A percentile compares a stretch with the other conserved stretches of the same genome.
Conservation (phyloP, 2,888 invertebrate species). For the Ametastegia equiseti region DNA sequence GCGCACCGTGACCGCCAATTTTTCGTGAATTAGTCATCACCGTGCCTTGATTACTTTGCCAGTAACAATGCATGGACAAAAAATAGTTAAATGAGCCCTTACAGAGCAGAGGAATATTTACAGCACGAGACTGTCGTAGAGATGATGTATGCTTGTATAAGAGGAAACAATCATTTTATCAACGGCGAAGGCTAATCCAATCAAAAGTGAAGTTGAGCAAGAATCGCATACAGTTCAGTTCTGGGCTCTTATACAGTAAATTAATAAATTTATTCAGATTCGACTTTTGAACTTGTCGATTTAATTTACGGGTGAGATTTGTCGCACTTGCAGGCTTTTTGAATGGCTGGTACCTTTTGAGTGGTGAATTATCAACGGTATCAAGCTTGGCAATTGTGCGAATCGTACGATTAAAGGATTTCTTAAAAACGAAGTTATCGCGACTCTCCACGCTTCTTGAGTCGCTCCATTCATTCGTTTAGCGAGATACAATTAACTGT, state of each 20-base stretch:
- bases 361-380: not conserved
- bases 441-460: conserved; percentile 54
- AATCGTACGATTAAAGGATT: conserved; percentile 15
- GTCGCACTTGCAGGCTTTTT: not conserved
- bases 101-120: not conserved
- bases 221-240: too few species aligned
- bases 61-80: too few species aligned
- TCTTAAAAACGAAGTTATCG: conserved; percentile 36
- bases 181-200: not conserved
- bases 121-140: not conserved
- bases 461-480: conserved; percentile 53
- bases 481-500: conserved; percentile 66
- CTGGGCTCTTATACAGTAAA: too few species aligned
- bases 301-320: not conserved
- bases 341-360: not conserved
- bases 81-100: too few species aligned
- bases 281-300: not conserved
- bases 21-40: too few species aligned
- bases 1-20: too few species aligned
- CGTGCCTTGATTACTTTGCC: too few species aligned
- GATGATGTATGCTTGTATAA: not conserved
- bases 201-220: not conserved
- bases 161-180: not conserved
- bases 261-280: not conserved
- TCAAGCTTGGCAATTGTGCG: not conserved